Base-by-base conservation (phyloP, 2,888 invertebrate species). In the Sympetrum striolatum region DNA sequence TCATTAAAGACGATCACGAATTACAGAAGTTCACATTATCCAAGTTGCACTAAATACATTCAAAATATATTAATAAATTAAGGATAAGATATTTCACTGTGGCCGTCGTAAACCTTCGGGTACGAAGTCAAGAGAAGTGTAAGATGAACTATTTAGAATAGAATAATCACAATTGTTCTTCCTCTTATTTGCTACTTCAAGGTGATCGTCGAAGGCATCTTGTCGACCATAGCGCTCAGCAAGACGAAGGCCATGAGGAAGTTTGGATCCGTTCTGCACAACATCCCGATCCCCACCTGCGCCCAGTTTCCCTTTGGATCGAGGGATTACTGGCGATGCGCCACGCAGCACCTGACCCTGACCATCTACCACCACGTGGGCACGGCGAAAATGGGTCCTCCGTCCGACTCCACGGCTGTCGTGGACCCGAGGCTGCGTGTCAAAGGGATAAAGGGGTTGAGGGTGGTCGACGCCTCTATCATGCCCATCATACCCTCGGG, bases 291-390 rank as follows among this genome's bases (percentile, higher is more conserved):
- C n/a, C 91, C 91, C 2, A 48, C 53, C n/a, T 91, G 91, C 37
- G 39, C 60, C 81, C n/a, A 95, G 94, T 93, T 93, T 22, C 92
- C 92, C 1, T 96, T 96, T 91, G 95, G 94, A 81, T 94, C 95
- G 4, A 95, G 96, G 91, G 95, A 94, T 48, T 96, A 96, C 92
- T 96, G 96, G 96, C 95, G 96, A 90, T 96, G 96, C 93, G 96
- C 96, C 37, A 94, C 95, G 12, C 94, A 95, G 25, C 95, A 96
- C 91, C 93, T 96, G 80, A 95, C 96, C 0, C 94, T 95, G 22
- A 96, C 96, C 91, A 94, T 96, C 92, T 96, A 96, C 92, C 96
- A 96, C 92, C 92, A 92, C 90, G 92, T 92, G 80, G 92, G 92
- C 90, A 92, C 92, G 31, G 80, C 92, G 22, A 92, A 92, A 91